Evolutionary conservation across 2,888 invertebrate species (phyloP).

Genomic region (Polia nebulosa): DNA sequence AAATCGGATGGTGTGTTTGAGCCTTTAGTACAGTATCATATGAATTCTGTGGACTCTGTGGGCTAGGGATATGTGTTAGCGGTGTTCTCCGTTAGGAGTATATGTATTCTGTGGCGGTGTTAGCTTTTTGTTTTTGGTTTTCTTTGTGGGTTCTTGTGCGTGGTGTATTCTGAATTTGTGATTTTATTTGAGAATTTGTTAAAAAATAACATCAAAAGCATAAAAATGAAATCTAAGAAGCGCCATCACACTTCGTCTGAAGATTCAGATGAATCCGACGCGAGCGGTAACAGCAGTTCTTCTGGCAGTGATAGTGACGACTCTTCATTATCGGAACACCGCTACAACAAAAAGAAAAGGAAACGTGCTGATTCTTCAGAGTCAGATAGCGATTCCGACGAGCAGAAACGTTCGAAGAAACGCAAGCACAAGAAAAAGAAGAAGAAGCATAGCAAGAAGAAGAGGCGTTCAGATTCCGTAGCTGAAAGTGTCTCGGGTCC

Average conservation of each 20-base stretch:
- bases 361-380: conserved; percentile 86
- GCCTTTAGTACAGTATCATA: no score
- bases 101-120: no score
- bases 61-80: no score
- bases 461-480: conserved; percentile 81
- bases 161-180: conserved; percentile 3
- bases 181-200: conserved; percentile 14
- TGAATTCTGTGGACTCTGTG: no score
- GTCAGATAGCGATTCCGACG: conserved; percentile 85
- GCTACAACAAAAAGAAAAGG: conserved; percentile 87
- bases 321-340: conserved; percentile 82
- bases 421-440: conserved; percentile 90
- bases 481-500: conserved; percentile 74
- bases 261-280: conserved; percentile 85
- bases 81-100: background rate
- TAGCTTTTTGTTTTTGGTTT: conserved; percentile 19
- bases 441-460: conserved; percentile 88
- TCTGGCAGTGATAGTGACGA: conserved; percentile 86
- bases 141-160: background rate
- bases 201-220: background rate
- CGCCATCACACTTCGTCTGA: conserved; percentile 85
- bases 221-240: conserved; percentile 85
- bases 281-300: conserved; percentile 81
- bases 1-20: no score
- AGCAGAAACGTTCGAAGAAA: conserved; percentile 84